Base-by-base conservation (phyloP, 2,888 invertebrate genomes). In the Exocentrus adspersus region DNA sequence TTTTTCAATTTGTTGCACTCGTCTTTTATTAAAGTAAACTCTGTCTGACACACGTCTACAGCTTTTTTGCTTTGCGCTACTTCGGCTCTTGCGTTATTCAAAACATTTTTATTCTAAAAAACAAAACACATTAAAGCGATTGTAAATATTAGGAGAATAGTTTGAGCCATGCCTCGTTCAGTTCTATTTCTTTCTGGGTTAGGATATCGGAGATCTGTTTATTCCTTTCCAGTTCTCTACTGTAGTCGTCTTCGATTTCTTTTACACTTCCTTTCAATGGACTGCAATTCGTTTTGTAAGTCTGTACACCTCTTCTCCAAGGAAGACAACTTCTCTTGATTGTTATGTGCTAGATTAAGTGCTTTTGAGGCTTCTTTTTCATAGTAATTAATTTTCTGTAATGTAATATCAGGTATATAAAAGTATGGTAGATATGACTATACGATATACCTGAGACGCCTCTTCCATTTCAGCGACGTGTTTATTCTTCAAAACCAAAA, bases 351-450 rank as follows among this genome's bases (percentile, higher is more conserved):
- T 37, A 92, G 78, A 72, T 89, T 89, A 43, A 92, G 80, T 0
- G 91, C 88, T 82, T 91, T 90, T 24, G 90, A 87, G 1, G 92
- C 82, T 82, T 94, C 93, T 4, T 86, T 85, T 82, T 93, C 92
- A 70, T 88, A 86, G 41, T 87, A 86, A 65, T 85, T 86, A 0
- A 89, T 84, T 81, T 88, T 81, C 82, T 81, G 53, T 19, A 72
- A 72, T n/a, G n/a, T n/a, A n/a, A n/a, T n/a, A n/a, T n/a, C n/a
- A n/a, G n/a, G n/a, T n/a, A n/a, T n/a, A n/a, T n/a, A n/a, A n/a
- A n/a, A n/a, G n/a, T n/a, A n/a, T n/a, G n/a, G n/a, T n/a, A n/a
- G n/a, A n/a, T n/a, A 60, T 52, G 51, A 21, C 17, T 12, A 10
- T 20, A n/a, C n/a, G 3, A 30, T 19, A 20, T 75, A 81, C 80